Percentiles rank a stretch among this genome's conserved stretches.
Conservation (phyloP, 2,888 invertebrate genomes). For the Nomada hirtipes region DNA sequence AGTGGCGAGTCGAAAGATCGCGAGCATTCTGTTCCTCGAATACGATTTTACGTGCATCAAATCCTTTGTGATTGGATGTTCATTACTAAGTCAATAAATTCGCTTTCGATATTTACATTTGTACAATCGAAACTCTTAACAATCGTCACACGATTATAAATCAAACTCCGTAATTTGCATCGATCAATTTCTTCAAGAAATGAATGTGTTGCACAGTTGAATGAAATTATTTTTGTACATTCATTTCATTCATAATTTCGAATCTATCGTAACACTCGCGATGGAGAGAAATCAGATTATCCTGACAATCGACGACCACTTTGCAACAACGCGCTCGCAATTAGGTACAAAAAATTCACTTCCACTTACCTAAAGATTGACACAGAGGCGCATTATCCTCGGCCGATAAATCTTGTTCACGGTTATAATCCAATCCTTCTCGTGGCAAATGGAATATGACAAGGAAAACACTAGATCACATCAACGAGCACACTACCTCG, state of each 20-base stretch:
- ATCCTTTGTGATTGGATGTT: too few species aligned
- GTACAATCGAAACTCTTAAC: not conserved
- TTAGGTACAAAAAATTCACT: conserved; percentile 21
- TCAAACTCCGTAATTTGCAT: not conserved
- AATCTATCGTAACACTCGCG: not conserved
- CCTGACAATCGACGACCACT: conserved; percentile 36
- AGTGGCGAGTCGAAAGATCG: conserved; percentile 54
- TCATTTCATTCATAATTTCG: conserved; percentile 1
- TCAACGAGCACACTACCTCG: conserved; percentile 59
- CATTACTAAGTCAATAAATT: too few species aligned
- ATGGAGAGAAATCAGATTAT: not conserved
- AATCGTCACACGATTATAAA: not conserved
- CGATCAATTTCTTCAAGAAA: not conserved
- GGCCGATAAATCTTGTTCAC: conserved; percentile 43
- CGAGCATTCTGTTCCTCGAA: conserved; percentile 19
- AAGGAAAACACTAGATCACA: conserved; percentile 63
- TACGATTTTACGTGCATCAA: not conserved
- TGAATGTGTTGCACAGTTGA: not conserved
- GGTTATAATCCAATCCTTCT: conserved; percentile 54
- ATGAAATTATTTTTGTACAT: not conserved
- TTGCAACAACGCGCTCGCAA: not conserved
- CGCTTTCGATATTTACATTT: too few species aligned
- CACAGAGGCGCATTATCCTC: conserved; percentile 56
- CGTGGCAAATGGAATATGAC: conserved; percentile 31
- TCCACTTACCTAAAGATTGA: conserved; percentile 60